phyloP scores from a whole-genome alignment of 1,140 invertebrate species.

The Nebria ingens region DNA sequence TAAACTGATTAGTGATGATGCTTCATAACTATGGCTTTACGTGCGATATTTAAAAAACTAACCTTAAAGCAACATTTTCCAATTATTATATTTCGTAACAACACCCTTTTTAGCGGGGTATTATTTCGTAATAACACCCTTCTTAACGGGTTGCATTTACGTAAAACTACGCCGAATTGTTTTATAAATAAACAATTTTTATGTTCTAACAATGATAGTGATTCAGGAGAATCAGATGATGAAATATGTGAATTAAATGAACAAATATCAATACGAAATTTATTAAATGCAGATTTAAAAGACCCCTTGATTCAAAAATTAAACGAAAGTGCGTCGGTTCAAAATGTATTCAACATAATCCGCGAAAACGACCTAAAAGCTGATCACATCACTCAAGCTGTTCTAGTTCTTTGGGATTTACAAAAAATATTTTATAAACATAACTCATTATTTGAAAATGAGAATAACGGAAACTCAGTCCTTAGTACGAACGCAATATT shows the following conservation, averaged over 20 bases:
- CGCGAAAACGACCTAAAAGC: neutral
- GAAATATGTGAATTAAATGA: neutral
- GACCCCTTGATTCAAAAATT: constrained; percentile 12
- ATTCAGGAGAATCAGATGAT: neutral
- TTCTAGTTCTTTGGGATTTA: constrained; percentile 13
- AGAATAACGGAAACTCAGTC: neutral
- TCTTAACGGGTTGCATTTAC: no score
- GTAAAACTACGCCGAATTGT: no score
- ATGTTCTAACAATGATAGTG: neutral
- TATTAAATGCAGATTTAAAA: constrained; percentile 11
- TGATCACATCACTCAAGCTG: constrained; percentile 10
- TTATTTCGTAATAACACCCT: no score
- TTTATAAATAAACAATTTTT: neutral
- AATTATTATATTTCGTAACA: no score
- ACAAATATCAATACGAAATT: constrained; percentile 5
- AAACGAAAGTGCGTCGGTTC: constrained; percentile 12
- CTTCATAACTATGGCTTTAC: no score
- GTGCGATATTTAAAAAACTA: no score
- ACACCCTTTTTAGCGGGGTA: no score
- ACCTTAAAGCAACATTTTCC: no score
- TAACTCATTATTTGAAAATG: constrained; percentile 8
- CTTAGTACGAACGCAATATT: constrained; percentile 10
- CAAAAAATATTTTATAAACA: constrained; percentile 12
- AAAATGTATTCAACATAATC: constrained; percentile 15
- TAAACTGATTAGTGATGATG: no score